A percentile compares a stretch with the other conserved stretches of the same genome.
Evolutionary conservation across 2,797 vertebrate genomes (phyloP).

Genomic region (Lacerta viridis): DNA sequence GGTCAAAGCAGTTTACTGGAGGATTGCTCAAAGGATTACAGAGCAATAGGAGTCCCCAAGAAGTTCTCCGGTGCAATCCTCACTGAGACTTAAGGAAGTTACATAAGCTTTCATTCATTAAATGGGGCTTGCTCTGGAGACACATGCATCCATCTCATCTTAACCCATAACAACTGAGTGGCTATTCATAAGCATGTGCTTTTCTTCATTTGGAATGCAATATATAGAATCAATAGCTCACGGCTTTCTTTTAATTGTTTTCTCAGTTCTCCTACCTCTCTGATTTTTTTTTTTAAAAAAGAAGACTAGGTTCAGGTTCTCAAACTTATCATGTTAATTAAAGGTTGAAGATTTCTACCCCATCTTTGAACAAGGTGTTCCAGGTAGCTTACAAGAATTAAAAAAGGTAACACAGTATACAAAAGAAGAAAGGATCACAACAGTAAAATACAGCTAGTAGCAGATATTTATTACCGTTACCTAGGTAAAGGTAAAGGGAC

Average conservation of each 20-base stretch:
- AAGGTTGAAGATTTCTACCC: neutral
- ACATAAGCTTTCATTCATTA: neutral
- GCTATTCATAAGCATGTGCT: slow-evolving; percentile 51
- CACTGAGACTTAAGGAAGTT: neutral
- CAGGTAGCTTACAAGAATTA: neutral
- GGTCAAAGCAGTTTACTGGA: slow-evolving; percentile 54
- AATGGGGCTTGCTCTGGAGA: neutral
- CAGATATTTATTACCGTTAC: neutral
- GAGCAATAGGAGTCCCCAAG: slow-evolving; percentile 45
- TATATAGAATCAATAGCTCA: slow-evolving; percentile 29
- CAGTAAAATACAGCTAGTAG: neutral
- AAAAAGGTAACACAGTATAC: neutral
- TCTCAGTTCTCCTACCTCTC: neutral
- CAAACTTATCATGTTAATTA: neutral
- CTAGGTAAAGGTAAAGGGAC: neutral
- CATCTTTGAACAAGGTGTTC: neutral
- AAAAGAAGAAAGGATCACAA: neutral
- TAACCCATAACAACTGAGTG: slow-evolving; percentile 26
- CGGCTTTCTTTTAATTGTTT: slow-evolving; percentile 27
- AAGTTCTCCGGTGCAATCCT: neutral
- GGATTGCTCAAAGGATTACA: slow-evolving; percentile 50
- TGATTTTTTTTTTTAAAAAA: neutral
- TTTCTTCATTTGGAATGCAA: slow-evolving; percentile 34
- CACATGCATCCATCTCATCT: neutral
- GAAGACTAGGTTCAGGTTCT: neutral